Evolutionary conservation across 2,888 invertebrate species (phyloP).

Genomic region (Drosophila buzzatii): DNA sequence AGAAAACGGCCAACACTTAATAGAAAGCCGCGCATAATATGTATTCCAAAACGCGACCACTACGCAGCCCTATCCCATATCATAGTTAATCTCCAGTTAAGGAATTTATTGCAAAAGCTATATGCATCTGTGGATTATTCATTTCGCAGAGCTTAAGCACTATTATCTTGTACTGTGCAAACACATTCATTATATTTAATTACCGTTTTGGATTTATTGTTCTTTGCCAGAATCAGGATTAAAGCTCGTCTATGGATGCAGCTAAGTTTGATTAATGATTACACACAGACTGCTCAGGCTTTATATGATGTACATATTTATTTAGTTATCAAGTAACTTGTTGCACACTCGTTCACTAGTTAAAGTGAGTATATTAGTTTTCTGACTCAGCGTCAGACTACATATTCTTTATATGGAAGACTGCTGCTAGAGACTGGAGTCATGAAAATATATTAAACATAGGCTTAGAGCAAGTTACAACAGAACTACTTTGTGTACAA

Average conservation of each 20-base stretch:
- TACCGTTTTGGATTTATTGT: background rate
- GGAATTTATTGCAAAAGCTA: background rate
- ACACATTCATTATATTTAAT: background rate
- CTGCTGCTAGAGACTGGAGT: background rate
- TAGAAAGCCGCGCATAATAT: background rate
- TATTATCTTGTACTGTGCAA: background rate
- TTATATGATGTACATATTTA: background rate
- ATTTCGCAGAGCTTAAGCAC: background rate
- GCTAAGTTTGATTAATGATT: background rate
- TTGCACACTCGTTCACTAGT: background rate
- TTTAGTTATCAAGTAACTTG: background rate
- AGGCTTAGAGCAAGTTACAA: background rate
- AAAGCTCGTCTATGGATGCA: background rate
- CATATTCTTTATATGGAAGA: no score
- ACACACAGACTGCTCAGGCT: background rate
- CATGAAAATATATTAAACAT: background rate
- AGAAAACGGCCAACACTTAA: slow-evolving; percentile 1
- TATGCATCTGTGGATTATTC: background rate
- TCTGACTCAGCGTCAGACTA: no score
- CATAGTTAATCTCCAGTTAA: background rate
- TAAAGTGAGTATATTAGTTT: background rate
- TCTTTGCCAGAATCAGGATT: background rate
- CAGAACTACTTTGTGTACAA: background rate
- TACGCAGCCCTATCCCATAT: no score
- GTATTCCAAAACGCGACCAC: background rate